Percentiles rank a stretch among this genome's conserved stretches.
Evolutionary conservation across 1,140 invertebrate genomes (phyloP).

Genomic region (Euwallacea fornicatus): DNA sequence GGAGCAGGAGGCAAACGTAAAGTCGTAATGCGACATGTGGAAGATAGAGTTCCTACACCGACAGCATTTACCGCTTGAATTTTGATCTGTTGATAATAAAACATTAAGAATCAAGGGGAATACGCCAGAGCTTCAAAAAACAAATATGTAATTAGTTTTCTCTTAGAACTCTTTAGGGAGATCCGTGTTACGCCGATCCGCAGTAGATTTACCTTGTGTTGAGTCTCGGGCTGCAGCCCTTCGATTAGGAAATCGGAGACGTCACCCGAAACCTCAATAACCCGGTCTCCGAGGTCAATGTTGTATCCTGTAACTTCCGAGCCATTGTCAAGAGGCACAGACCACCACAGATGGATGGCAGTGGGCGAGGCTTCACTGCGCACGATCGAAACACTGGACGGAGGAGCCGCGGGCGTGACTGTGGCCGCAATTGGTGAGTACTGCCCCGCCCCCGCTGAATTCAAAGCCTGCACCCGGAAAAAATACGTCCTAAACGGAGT

Average conservation of each 20-base stretch:
- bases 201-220: slow-evolving; percentile 56
- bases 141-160: neutral
- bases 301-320: slow-evolving; percentile 73
- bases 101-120: neutral
- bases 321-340: slow-evolving; percentile 70
- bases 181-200: neutral
- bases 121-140: neutral
- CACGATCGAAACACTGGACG: slow-evolving; percentile 66
- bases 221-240: slow-evolving; percentile 59
- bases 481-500: slow-evolving; percentile 75
- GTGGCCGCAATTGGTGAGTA: slow-evolving; percentile 68
- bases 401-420: slow-evolving; percentile 72
- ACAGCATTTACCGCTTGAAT: slow-evolving; percentile 81
- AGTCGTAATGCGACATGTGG: slow-evolving; percentile 69
- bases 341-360: slow-evolving; percentile 71
- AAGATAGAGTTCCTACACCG: slow-evolving; percentile 77
- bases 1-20: slow-evolving; percentile 75
- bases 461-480: slow-evolving; percentile 77
- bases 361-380: slow-evolving; percentile 65
- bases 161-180: neutral
- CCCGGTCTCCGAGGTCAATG: slow-evolving; percentile 68
- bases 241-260: slow-evolving; percentile 57
- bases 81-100: slow-evolving; percentile 55
- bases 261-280: slow-evolving; percentile 61
- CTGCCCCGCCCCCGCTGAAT: slow-evolving; percentile 67